Evolutionary conservation across 2,113 vertebrate genomes (phyloP).

Genomic region (Montifringilla adamsi): DNA sequence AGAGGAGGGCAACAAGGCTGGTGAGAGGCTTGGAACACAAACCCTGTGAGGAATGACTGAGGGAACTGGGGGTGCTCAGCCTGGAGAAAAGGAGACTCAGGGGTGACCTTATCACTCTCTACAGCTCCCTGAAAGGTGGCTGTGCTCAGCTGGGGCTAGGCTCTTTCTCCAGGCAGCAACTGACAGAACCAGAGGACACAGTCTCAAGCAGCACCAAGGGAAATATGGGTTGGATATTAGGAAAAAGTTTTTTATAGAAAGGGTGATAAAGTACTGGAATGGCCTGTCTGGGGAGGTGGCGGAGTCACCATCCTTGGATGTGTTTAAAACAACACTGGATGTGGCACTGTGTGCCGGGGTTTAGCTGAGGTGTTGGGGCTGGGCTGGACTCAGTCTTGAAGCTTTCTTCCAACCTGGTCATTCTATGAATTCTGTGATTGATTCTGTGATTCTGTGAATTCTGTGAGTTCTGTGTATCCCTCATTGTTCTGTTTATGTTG

Average conservation of each 20-base stretch:
- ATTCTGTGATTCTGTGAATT: not conserved
- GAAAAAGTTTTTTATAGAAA: not conserved
- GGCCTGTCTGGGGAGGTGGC: not conserved
- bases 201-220: too few relatives aligned
- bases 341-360: not conserved
- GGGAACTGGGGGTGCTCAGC: not conserved
- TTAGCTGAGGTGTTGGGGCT: not conserved
- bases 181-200: not conserved
- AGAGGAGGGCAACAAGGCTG: not conserved
- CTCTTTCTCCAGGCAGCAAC: not conserved
- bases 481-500: not conserved
- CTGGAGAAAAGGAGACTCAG: not conserved
- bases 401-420: not conserved
- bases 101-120: accelerated
- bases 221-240: not conserved
- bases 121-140: not conserved
- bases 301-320: not conserved
- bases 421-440: not conserved
- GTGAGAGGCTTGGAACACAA: not conserved
- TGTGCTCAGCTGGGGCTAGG: not conserved
- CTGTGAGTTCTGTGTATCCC: not conserved
- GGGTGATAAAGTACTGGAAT: not conserved
- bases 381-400: not conserved
- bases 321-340: not conserved
- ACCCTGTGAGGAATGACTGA: not conserved